Conservation (phyloP, 1,140 invertebrate species). For the Rhizoglyphus robini region DNA sequence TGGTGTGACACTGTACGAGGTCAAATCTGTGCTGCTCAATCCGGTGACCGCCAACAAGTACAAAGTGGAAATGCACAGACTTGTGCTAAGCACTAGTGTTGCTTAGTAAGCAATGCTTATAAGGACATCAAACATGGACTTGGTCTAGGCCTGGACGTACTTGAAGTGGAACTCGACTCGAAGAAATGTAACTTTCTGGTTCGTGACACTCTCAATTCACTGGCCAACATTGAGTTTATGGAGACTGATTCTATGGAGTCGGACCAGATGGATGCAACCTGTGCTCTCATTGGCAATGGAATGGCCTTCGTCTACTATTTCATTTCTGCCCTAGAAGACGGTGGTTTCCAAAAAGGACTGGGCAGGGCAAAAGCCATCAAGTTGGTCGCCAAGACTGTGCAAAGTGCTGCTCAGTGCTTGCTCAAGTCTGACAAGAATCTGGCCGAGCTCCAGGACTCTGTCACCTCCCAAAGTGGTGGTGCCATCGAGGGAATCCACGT, state of each 20-base stretch:
- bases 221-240: conserved; percentile 13
- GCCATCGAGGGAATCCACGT: conserved; percentile 73
- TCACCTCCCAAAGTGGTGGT: conserved; percentile 46
- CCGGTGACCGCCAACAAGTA: conserved; percentile 13
- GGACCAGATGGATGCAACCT: conserved; percentile 18
- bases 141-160: conserved; percentile 17
- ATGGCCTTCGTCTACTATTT: conserved; percentile 23
- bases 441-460: conserved; percentile 37
- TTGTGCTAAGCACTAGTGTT: conserved; percentile 21
- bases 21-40: conserved; percentile 17
- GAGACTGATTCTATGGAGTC: too few relatives aligned
- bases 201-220: conserved; percentile 8
- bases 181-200: conserved; percentile 16
- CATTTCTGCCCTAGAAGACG: conserved; percentile 28
- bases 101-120: too few relatives aligned
- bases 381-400: conserved; percentile 43
- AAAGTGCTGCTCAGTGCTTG: conserved; percentile 46
- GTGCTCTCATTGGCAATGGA: conserved; percentile 19
- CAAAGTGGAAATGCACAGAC: conserved; percentile 15
- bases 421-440: conserved; percentile 42
- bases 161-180: conserved; percentile 18
- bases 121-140: too few relatives aligned
- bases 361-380: conserved; percentile 40
- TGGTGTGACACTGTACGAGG: conserved; percentile 19
- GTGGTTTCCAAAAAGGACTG: conserved; percentile 47